Conservation (phyloP, 2,797 vertebrate genomes). For the Cynopterus sphinx region DNA sequence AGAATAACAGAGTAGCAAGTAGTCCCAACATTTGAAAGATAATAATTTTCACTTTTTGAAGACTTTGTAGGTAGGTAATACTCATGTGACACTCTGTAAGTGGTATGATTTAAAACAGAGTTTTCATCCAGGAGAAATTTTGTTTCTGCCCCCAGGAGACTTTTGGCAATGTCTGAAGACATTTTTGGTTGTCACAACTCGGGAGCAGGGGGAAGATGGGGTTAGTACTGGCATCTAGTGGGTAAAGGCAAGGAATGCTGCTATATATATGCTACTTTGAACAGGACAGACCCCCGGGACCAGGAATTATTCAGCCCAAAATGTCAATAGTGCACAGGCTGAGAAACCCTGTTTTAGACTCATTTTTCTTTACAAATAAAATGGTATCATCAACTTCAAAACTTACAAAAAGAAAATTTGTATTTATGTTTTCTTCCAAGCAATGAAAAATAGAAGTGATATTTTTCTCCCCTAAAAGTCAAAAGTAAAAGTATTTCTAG, state of each 20-base stretch:
- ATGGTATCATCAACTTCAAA: background rate
- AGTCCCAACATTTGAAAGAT: background rate
- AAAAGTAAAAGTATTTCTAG: constrained; percentile 51
- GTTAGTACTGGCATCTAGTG: background rate
- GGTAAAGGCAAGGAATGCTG: background rate
- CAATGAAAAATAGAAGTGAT: constrained; percentile 69
- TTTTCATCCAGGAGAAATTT: constrained; percentile 1
- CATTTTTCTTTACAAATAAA: constrained; percentile 2
- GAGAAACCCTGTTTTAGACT: background rate
- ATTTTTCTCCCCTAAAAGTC: constrained; percentile 58
- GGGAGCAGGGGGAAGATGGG: too few species aligned
- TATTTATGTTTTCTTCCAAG: constrained; percentile 53
- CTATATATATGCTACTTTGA: too few species aligned
- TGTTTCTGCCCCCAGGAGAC: background rate
- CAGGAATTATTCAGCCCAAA: background rate
- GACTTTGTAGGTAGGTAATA: background rate
- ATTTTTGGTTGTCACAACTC: background rate
- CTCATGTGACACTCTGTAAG: background rate
- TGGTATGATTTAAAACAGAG: background rate
- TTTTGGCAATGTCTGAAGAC: background rate
- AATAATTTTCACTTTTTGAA: background rate
- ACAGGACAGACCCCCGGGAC: background rate
- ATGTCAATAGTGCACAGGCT: background rate
- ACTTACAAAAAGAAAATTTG: background rate
- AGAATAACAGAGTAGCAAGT: background rate